These are phyloP conservation scores for Melieria crassipennis DNA, from an alignment of 2,888 invertebrate species.

Conservation along the genomic window DNA sequence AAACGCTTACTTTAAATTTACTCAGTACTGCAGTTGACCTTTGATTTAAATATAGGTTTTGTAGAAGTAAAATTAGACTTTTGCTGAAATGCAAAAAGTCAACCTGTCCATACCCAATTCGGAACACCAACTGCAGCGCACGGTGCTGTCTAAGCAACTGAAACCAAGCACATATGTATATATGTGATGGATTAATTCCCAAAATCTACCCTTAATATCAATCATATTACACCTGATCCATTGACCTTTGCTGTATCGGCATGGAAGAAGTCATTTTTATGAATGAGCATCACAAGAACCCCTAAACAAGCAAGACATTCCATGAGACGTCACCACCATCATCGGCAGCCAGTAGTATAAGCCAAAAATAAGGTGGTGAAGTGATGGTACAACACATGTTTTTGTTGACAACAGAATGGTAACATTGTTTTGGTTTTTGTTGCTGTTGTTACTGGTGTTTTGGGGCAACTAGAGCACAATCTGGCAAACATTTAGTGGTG, in stretches of 20 bases:
- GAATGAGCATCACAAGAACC: background rate
- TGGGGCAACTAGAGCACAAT: background rate
- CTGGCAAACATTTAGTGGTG: background rate
- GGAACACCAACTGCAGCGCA: background rate
- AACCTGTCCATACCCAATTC: background rate
- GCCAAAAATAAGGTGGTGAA: too few relatives aligned
- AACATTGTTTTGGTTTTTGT: background rate
- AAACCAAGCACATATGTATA: background rate
- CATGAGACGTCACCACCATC: background rate
- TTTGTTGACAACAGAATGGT: background rate
- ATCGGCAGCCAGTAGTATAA: background rate
- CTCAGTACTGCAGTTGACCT: too few relatives aligned
- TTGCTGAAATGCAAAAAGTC: background rate
- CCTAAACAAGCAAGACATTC: conserved; percentile 1
- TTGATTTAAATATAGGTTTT: too few relatives aligned
- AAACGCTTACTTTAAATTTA: too few relatives aligned
- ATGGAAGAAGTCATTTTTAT: background rate
- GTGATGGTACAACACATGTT: background rate
- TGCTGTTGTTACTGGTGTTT: background rate
- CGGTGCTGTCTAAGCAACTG: background rate
- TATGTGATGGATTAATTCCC: background rate
- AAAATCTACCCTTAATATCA: conserved; percentile 5
- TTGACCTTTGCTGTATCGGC: background rate
- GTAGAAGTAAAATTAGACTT: too few relatives aligned
- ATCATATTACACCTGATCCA: background rate